phyloP scores from a whole-genome alignment of 30 jellyfish, hydroid and myxozoan species.

The Pelagia noctiluca region DNA sequence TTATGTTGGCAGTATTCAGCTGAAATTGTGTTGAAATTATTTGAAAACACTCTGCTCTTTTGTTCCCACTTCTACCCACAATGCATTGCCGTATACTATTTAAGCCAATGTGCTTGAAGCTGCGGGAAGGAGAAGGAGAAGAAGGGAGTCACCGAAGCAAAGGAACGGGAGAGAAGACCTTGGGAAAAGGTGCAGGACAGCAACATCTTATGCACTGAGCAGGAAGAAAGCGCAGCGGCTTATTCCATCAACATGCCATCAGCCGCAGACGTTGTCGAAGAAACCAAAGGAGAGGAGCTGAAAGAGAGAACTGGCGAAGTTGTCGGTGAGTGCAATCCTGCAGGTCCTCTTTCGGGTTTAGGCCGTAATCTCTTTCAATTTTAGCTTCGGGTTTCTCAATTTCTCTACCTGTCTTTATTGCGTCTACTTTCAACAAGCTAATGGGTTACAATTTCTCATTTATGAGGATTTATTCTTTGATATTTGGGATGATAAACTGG shows the following conservation, averaged over 20 bases:
- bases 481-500: no score
- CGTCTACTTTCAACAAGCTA: no score
- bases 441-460: background rate
- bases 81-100: constrained; percentile 37
- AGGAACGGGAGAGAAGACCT: constrained; percentile 56
- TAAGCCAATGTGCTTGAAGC: constrained; percentile 49
- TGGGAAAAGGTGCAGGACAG: constrained; percentile 47
- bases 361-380: no score
- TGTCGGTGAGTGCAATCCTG: constrained; percentile 47
- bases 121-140: constrained; percentile 12
- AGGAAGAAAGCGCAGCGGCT: constrained; percentile 38
- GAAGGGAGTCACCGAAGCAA: constrained; percentile 61
- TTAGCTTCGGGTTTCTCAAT: no score
- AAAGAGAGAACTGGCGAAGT: constrained; percentile 65
- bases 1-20: background rate
- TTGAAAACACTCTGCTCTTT: constrained; percentile 11
- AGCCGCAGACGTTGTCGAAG: constrained; percentile 79
- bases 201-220: constrained; percentile 45
- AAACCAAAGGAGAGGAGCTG: constrained; percentile 22
- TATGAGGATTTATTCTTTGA: background rate
- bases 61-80: constrained; percentile 59
- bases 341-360: background rate
- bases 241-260: constrained; percentile 69
- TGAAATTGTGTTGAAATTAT: background rate
- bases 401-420: no score